Base-by-base conservation (phyloP, 1,140 invertebrate genomes). In the Drosophila lini region DNA sequence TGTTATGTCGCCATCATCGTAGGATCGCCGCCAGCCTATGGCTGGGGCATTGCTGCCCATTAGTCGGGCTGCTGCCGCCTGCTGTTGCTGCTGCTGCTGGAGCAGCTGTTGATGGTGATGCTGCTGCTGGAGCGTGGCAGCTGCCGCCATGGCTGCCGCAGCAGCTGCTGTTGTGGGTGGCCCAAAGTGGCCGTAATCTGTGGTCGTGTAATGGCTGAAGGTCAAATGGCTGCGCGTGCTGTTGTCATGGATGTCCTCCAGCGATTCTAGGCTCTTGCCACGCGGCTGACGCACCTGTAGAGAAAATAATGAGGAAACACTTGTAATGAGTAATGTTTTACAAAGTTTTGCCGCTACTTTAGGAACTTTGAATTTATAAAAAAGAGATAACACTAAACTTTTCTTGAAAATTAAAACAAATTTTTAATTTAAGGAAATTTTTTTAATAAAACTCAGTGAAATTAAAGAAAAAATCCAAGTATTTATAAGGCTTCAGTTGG, bases 1-100 rank as follows among this genome's bases (percentile, higher is more conserved):
- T 25, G 97, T 97, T 47, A 97, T 95, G 92, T 98, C 97, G 19
- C 97, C 97, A 89, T 98, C 97, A 89, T 98, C 97, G 90, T 97
- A 97, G 55, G 96, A 97, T 61, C 96, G 94, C 70, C 97, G 94
- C 96, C 97, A 97, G 19, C 80, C 91, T 61, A 92, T 81, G 11
- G 77, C 80, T 0, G 76, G 56, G 19, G 80, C 74, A 74, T 85
- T 86, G 90, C 86, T 92, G 80, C 81, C 83, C 56, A 92, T 48
- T 8, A 92, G 56, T 28, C 90, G 86, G 13, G 80, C 85, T 19
- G 83, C 83, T 0, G 81, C 81, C n/a, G 82, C 83, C 57, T 80
- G 68, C 45, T 85, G 84, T n/a, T 91, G 84, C n/a, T 91, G 84
- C 8, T 81, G 85, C 31, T 76, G 81, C 5, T 81, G 82, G 3